These are phyloP conservation scores for Pelosia muscerda DNA, from an alignment of 2,888 invertebrate genomes.

Conservation along the genomic window DNA sequence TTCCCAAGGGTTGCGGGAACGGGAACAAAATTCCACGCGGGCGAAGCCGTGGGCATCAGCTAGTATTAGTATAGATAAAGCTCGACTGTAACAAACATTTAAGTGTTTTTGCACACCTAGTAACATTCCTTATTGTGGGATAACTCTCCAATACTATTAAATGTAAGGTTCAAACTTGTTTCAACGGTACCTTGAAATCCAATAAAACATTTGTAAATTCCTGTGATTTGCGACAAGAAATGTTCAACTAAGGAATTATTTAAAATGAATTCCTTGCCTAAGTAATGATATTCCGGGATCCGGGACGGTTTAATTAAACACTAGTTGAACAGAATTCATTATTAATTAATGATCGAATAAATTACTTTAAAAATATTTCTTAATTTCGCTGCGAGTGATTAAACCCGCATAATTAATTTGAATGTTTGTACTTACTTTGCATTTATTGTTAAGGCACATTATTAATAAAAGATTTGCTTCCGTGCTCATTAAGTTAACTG, in stretches of 20 bases:
- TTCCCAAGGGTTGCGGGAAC: no score
- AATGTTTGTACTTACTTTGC: neutral
- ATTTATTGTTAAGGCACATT: neutral
- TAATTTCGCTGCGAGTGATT: constrained; percentile 19
- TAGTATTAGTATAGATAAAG: no score
- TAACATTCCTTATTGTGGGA: neutral
- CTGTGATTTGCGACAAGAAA: constrained; percentile 38
- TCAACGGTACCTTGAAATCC: constrained; percentile 19
- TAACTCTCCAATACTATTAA: neutral
- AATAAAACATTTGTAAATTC: constrained; percentile 43
- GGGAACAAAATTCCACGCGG: no score
- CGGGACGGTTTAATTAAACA: constrained; percentile 52
- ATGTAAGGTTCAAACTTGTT: constrained; percentile 12
- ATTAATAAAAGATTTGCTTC: neutral
- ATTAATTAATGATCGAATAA: constrained; percentile 43
- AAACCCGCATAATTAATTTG: neutral
- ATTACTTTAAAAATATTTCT: constrained; percentile 43
- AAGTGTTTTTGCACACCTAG: no score
- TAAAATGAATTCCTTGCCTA: constrained; percentile 42
- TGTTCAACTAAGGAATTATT: constrained; percentile 42
- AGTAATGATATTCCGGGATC: constrained; percentile 39
- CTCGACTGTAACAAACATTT: no score
- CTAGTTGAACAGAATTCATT: constrained; percentile 42
- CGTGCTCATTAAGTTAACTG: no score
- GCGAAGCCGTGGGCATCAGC: no score